Conservation (phyloP, 2,797 vertebrate genomes). For the Macrochelys suwanniensis region DNA sequence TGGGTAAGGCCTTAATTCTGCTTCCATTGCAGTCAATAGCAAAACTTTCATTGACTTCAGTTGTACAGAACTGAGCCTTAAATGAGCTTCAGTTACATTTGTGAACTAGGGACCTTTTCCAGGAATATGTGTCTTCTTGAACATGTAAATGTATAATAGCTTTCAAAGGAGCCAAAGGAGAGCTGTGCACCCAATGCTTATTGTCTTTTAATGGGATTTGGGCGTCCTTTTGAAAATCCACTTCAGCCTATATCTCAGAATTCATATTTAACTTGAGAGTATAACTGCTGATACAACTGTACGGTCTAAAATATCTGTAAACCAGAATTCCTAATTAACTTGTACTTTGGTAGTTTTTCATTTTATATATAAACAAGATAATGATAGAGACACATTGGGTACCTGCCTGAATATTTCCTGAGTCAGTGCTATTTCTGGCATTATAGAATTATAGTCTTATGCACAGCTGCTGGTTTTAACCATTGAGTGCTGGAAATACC, state of each 20-base stretch:
- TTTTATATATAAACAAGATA: slow-evolving; percentile 52
- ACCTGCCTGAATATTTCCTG: slow-evolving; percentile 56
- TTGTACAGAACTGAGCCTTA: neutral
- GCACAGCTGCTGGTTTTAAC: slow-evolving; percentile 25
- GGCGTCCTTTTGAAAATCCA: neutral
- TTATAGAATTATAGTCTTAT: neutral
- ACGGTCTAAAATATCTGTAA: slow-evolving; percentile 21
- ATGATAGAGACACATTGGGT: slow-evolving; percentile 46
- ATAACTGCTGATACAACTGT: neutral
- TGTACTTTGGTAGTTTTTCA: slow-evolving; percentile 8
- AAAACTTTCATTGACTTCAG: neutral
- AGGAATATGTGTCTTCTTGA: neutral
- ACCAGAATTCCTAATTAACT: slow-evolving; percentile 24
- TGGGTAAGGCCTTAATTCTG: neutral
- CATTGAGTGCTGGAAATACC: slow-evolving; percentile 37
- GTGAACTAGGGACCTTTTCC: neutral
- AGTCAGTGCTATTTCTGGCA: slow-evolving; percentile 50
- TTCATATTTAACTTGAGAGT: neutral
- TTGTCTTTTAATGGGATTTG: neutral
- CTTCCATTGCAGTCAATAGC: neutral
- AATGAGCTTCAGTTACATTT: fast-evolving
- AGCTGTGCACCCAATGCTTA: neutral
- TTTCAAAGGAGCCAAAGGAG: neutral
- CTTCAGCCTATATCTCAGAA: neutral
- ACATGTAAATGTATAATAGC: neutral